Base-by-base conservation (phyloP, 2,113 vertebrate genomes). In the Brachyhypopomus gauderio region DNA sequence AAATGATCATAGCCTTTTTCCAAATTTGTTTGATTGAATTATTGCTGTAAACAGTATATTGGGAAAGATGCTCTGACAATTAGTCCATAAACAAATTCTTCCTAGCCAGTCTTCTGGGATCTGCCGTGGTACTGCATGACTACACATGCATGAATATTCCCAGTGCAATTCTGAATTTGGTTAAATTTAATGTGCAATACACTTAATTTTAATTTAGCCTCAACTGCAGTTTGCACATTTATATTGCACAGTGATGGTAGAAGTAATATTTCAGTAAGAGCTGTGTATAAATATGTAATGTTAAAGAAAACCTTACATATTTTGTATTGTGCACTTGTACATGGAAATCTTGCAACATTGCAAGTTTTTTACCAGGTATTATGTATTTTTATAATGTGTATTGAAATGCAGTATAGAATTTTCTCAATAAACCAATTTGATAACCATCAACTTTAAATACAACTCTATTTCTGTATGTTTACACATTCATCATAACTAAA, bases 261-360 rank as follows among this genome's bases (percentile, higher is more conserved):
- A 38, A 38, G 36, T 36, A 20, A n/a, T 30, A 64, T 66, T 34
- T 66, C 25, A 19, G 17, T 66, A 67, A 56, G 19, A 77, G 23
- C 67, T 45, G 69, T 59, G 27, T 41, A 11, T 17, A 27, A 79
- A 79, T 30, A 60, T 27, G 36, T 25, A 59, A 41, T 27, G 36
- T 25, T 41, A 41, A 20, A 45, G 8, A 16, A 48, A 22, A 14
- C 7, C 3, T 70, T 58, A 70, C 52, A 72, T n/a, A 41, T 14
- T 45, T 14, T 48, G 22, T 62, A 34, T 63, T 74, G 34, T 75
- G 73, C 34, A 52, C 12, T 22, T 67, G 22, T 69, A 63, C 34
- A 60, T 60, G 36, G 41, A 38, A 75, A 70, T 56, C 36, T 59
- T 45, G 64, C 74, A 58, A 58, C 9, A 41, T n/a, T 17, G 2